Base-by-base conservation (phyloP, 2,113 vertebrate species). In the Monarcha castaneiventris region DNA sequence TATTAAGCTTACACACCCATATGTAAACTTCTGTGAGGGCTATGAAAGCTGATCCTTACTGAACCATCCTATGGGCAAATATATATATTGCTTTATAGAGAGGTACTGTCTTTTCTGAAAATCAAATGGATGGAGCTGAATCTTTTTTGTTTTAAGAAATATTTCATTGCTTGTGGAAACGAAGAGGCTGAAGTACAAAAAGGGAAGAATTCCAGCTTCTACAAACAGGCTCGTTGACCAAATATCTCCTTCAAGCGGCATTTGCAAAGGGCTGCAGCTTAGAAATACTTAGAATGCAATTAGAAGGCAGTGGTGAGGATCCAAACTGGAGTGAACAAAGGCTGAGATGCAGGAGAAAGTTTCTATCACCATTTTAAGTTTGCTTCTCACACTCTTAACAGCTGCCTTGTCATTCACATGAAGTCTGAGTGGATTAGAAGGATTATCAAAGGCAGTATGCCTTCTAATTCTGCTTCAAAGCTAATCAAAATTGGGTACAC, bases 351-450 rank as follows among this genome's bases (percentile, higher is more conserved):
- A 68, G 66, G 7, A 79, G 52, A 82, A 90, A 71, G 55, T 84
- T 85, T 86, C 55, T 77, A 58, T 63, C 58, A 37, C 23, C 37
- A 74, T 85, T 94, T 77, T 23, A 76, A 46, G 35, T 87, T 91
- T 89, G 56, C 35, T 84, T 94, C 83, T 93, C 83, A 90, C 51
- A 85, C 9, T 79, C 59, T 46, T 51, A 88, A 51, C 55, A 84
- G 68, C 86, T 94, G 67, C 76, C 68, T 83, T 95, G 90, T 92
- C 95, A 94, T 43, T 87, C 87, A 72, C 39, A 87, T 26, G 62
- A 89, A 81, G 61, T 84, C 74, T 95, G 94, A 96, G 91, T 91
- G 95, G 84, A 94, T 94, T 89, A 95, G 87, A 93, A 87, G 81
- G 87, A 91, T 89, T 96, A 94, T 89, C 66, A 84, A 94, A 94